Evolutionary conservation across 2,797 vertebrate species (phyloP).

Genomic region (Phalanger gymnotis): DNA sequence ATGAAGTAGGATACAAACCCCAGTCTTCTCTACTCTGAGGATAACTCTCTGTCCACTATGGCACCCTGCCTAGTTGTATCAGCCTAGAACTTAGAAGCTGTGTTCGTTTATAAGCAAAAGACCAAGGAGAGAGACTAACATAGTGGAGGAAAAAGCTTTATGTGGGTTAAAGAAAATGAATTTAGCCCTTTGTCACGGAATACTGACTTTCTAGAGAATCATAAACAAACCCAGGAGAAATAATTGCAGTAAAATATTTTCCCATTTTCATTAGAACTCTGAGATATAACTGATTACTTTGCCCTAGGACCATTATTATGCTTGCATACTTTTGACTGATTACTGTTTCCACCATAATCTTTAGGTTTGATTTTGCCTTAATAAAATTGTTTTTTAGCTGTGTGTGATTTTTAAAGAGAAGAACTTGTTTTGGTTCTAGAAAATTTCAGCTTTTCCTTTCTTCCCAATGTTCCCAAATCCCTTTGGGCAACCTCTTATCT

Average conservation of each 20-base stretch:
- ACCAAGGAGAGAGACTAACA: neutral
- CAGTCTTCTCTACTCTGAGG: neutral
- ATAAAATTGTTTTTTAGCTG: conserved; percentile 3
- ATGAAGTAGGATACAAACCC: neutral
- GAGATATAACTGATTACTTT: neutral
- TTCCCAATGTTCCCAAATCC: neutral
- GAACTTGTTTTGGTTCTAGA: conserved; percentile 41
- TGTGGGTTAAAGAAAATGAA: neutral
- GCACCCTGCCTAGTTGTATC: neutral
- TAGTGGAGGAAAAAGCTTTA: neutral
- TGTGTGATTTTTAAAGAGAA: conserved; percentile 10
- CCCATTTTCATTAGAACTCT: neutral
- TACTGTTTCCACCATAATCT: neutral
- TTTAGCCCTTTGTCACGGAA: neutral
- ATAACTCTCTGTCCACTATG: neutral
- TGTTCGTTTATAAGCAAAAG: conserved; percentile 8
- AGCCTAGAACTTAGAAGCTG: neutral
- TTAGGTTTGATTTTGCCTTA: conserved; percentile 33
- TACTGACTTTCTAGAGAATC: neutral
- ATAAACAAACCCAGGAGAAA: neutral
- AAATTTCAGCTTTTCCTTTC: conserved; percentile 30
- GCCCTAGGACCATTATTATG: neutral
- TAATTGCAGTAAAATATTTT: conserved; percentile 1
- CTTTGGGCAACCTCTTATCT: neutral
- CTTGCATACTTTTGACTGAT: conserved; percentile 2